A percentile compares a stretch with the other conserved stretches of the same genome.
Evolutionary conservation across 53 echinoderm and acorn worm genomes (phyloP).

Genomic region (Astropecten irregularis): DNA sequence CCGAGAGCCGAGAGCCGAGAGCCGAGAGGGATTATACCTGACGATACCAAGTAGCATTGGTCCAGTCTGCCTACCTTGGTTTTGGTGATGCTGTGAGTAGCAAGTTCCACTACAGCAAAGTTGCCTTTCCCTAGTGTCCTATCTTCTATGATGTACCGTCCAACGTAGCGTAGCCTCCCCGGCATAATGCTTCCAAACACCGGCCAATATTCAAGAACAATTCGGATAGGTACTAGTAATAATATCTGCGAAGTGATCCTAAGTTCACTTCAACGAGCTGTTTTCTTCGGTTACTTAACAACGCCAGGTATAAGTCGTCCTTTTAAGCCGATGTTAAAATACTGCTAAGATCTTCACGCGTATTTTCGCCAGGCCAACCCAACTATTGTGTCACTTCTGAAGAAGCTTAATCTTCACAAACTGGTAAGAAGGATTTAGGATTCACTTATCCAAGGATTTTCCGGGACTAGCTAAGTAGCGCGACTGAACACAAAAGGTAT

Average conservation of each 20-base stretch:
- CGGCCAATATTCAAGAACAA: background rate
- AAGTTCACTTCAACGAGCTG: no score
- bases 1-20: no score
- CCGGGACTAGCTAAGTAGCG: background rate
- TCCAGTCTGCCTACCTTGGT: conserved; percentile 87
- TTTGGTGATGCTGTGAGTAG: conserved; percentile 82
- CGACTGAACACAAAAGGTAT: background rate
- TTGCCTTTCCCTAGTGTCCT: conserved; percentile 95
- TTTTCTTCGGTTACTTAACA: conserved; percentile 29
- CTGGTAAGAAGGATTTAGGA: conserved; percentile 24
- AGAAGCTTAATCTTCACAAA: conserved; percentile 28
- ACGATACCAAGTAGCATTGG: no score
- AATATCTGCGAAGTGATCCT: no score
- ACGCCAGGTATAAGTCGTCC: background rate
- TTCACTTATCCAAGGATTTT: background rate
- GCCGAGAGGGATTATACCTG: no score
- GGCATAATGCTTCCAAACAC: conserved; percentile 25
- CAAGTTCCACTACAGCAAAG: conserved; percentile 96
- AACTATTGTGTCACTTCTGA: background rate
- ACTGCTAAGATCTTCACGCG: background rate
- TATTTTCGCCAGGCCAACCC: background rate
- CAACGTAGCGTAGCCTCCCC: conserved; percentile 74
- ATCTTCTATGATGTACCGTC: conserved; percentile 85
- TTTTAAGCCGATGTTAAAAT: conserved; percentile 28
- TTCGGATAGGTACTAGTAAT: background rate